A percentile compares a stretch with the other conserved stretches of the same genome.
phyloP scores from a whole-genome alignment of 2,113 vertebrate genomes.

The Vulpes vulpes region DNA sequence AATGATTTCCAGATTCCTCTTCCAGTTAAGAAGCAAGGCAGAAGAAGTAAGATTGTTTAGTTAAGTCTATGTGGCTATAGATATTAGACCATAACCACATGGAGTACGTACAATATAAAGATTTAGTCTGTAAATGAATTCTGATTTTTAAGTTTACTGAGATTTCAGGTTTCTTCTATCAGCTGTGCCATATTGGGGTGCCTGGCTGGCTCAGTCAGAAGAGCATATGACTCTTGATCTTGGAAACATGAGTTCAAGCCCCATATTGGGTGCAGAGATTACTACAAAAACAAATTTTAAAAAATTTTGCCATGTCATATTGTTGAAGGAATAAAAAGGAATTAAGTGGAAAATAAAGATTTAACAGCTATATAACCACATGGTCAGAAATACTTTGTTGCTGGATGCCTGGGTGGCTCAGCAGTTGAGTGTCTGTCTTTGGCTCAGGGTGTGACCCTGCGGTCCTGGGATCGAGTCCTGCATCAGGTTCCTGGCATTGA shows the following conservation, averaged over 20 bases:
- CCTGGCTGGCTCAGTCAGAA: background rate
- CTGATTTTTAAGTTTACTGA: background rate
- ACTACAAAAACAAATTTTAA: background rate
- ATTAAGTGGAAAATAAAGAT: background rate
- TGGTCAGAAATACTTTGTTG: background rate
- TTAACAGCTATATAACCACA: background rate
- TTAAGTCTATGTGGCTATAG: background rate
- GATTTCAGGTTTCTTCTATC: background rate
- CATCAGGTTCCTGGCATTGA: no score
- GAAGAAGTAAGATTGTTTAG: background rate
- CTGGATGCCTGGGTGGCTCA: no score
- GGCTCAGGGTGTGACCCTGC: no score
- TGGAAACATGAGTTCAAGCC: background rate
- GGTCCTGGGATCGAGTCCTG: no score
- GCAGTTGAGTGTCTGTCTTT: no score
- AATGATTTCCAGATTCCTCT: constrained; percentile 26
- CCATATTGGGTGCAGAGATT: background rate
- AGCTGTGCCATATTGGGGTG: background rate
- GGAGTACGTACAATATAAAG: background rate
- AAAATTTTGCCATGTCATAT: background rate
- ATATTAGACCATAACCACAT: background rate
- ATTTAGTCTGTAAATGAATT: background rate
- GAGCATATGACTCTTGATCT: background rate
- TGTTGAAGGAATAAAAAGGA: background rate
- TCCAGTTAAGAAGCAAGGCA: constrained; percentile 16